Conservation (phyloP, 1,140 invertebrate genomes). For the Cotesia typhae region DNA sequence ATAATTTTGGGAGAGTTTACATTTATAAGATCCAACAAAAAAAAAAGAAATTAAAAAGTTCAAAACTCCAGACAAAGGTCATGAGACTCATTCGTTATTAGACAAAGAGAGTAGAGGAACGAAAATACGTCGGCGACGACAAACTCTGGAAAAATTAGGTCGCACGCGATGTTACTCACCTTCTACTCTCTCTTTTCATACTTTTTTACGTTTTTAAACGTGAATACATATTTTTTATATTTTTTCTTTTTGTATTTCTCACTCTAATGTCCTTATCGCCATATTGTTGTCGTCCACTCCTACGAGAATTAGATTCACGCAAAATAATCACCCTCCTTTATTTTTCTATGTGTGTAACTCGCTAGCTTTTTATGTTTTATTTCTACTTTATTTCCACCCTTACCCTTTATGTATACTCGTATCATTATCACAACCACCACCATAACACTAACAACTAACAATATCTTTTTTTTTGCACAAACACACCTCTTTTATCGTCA, state of each 20-base stretch:
- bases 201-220: background rate
- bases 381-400: too few species aligned
- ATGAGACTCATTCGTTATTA: background rate
- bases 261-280: conserved; percentile 28
- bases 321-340: conserved; percentile 30
- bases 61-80: background rate
- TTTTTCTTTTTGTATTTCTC: background rate
- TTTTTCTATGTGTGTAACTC: too few species aligned
- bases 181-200: conserved; percentile 6
- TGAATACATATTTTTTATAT: too few species aligned
- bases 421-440: too few species aligned
- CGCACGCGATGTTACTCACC: conserved; percentile 29
- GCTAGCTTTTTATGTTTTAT: too few species aligned
- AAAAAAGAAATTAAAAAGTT: background rate
- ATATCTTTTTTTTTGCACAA: too few species aligned
- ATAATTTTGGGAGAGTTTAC: too few species aligned
- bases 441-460: too few species aligned
- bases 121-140: conserved; percentile 12
- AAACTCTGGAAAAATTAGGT: conserved; percentile 30
- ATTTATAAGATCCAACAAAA: too few species aligned
- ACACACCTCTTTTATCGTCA: too few species aligned
- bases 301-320: conserved; percentile 31
- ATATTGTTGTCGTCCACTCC: conserved; percentile 20
- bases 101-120: background rate
- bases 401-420: too few species aligned